A percentile compares a stretch with the other conserved stretches of the same genome.
phyloP scores from a whole-genome alignment of 2,888 invertebrate species.

The Epinotia bilunana region DNA sequence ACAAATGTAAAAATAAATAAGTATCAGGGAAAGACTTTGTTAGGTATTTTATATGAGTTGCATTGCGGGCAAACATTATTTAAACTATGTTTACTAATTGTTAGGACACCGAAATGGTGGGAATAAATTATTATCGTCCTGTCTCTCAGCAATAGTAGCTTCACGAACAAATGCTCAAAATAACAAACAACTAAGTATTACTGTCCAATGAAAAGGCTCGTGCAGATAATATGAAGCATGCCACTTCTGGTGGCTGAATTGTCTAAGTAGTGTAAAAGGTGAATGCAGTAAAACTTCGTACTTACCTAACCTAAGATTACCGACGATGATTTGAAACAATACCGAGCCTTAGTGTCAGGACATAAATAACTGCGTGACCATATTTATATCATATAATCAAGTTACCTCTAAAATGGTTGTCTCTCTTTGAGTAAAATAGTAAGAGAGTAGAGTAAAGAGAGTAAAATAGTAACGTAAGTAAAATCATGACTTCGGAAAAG shows the following conservation, averaged over 20 bases:
- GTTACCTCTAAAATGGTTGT: too few relatives aligned
- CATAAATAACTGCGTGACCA: too few relatives aligned
- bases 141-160: neutral
- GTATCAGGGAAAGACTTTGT: neutral
- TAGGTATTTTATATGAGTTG: neutral
- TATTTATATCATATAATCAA: too few relatives aligned
- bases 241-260: neutral
- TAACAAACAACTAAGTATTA: too few relatives aligned
- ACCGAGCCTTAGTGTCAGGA: too few relatives aligned
- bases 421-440: too few relatives aligned
- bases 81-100: neutral
- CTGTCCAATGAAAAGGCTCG: neutral
- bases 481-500: too few relatives aligned
- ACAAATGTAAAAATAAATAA: constrained; percentile 2
- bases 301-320: too few relatives aligned
- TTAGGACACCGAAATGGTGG: neutral
- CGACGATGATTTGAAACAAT: too few relatives aligned
- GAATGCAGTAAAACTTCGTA: neutral
- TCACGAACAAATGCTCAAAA: neutral
- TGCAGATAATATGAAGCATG: neutral
- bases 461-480: too few relatives aligned
- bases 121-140: neutral
- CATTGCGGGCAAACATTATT: neutral
- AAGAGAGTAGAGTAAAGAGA: too few relatives aligned
- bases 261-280: neutral